phyloP scores from a whole-genome alignment of 2,888 invertebrate species.

The Eupeodes latifasciatus region DNA sequence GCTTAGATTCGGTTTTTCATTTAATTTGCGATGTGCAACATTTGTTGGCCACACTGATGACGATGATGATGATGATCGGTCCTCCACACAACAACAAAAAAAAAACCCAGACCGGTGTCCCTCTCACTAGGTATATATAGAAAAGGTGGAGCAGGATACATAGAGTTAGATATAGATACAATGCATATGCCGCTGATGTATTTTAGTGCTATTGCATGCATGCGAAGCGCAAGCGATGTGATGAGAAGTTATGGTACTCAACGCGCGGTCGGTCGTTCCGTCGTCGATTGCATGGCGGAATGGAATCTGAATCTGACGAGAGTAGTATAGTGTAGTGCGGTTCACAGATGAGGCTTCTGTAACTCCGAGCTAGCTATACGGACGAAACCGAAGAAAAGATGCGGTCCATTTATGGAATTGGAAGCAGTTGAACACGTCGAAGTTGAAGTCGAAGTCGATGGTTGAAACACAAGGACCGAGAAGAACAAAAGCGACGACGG shows the following conservation, averaged over 20 bases:
- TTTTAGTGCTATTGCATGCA: slow-evolving; percentile 75
- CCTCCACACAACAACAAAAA: slow-evolving; percentile 10
- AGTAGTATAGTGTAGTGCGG: neutral
- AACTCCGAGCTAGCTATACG: neutral
- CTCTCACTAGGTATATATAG: slow-evolving; percentile 18
- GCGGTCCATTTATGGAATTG: slow-evolving; percentile 75
- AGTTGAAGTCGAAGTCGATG: slow-evolving; percentile 39
- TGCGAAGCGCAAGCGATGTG: slow-evolving; percentile 53
- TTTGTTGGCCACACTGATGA: slow-evolving; percentile 69
- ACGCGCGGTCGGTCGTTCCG: neutral
- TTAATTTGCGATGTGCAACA: slow-evolving; percentile 76
- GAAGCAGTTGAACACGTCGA: slow-evolving; percentile 74
- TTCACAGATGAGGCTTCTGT: slow-evolving; percentile 70
- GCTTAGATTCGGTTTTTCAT: slow-evolving; percentile 73
- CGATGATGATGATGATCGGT: slow-evolving; percentile 66
- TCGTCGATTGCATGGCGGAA: slow-evolving; percentile 40
- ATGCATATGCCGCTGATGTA: slow-evolving; percentile 69
- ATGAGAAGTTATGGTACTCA: slow-evolving; percentile 74
- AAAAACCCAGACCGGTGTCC: slow-evolving; percentile 32
- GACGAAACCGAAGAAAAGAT: neutral
- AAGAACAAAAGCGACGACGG: slow-evolving; percentile 72
- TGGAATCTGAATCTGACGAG: slow-evolving; percentile 63
- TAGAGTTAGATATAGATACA: no score
- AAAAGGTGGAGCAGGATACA: slow-evolving; percentile 61
- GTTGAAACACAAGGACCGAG: neutral